A percentile compares a stretch with the other conserved stretches of the same genome.
Evolutionary conservation across 2,113 vertebrate genomes (phyloP).

Genomic region (Stegastes partitus): DNA sequence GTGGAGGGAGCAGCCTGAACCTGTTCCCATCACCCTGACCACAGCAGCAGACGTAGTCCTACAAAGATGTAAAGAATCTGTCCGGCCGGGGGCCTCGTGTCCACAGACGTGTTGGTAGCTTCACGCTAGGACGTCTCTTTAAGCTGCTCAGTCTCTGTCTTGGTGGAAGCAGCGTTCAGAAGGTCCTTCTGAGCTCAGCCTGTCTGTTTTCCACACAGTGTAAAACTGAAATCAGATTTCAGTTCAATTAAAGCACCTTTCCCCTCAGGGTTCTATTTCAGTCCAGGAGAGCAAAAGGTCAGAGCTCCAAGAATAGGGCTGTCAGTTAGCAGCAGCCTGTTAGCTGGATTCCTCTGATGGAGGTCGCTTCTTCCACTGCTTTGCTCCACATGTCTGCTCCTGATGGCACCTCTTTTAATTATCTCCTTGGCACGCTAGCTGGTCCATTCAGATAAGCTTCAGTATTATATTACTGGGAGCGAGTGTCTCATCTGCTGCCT

Average conservation of each 20-base stretch:
- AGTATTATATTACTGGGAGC: conserved; percentile 72
- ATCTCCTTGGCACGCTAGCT: conserved; percentile 67
- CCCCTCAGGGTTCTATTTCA: conserved; percentile 59
- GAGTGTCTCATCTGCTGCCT: conserved; percentile 61
- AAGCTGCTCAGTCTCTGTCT: conserved; percentile 7
- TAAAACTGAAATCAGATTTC: conserved; percentile 68
- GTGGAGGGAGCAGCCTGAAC: conserved; percentile 21
- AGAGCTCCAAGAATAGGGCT: conserved; percentile 67
- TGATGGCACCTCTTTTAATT: conserved; percentile 74
- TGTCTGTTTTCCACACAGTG: conserved; percentile 12
- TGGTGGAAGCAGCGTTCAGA: not conserved
- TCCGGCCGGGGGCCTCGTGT: too few species aligned
- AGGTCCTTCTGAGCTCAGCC: not conserved
- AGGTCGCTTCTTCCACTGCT: conserved; percentile 39
- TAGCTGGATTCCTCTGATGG: conserved; percentile 65
- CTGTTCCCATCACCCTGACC: conserved; percentile 25
- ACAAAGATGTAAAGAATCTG: not conserved
- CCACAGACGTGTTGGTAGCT: not conserved
- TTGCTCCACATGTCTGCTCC: conserved; percentile 45
- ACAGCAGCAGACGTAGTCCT: not conserved
- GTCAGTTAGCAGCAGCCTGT: conserved; percentile 68
- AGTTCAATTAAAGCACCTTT: conserved; percentile 65
- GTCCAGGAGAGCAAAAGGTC: conserved; percentile 69
- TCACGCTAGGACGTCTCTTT: not conserved
- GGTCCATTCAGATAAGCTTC: conserved; percentile 71